A percentile compares a stretch with the other conserved stretches of the same genome.
Evolutionary conservation across 2,113 vertebrate genomes (phyloP).

Genomic region (Gambusia holbrooki): DNA sequence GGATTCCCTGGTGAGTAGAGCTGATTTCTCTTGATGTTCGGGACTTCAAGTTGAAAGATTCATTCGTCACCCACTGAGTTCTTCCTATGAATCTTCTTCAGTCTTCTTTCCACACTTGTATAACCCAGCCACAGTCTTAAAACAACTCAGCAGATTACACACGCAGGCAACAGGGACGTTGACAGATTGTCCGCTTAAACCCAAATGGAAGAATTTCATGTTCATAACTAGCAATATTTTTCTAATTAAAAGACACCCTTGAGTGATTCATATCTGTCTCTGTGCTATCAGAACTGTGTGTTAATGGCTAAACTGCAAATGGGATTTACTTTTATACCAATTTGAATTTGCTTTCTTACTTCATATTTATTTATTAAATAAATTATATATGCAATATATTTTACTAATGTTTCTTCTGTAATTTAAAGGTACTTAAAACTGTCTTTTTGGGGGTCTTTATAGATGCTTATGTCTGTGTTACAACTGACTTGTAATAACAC

Average conservation of each 20-base stretch:
- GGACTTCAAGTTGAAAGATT: slow-evolving; percentile 58
- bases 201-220: slow-evolving; percentile 22
- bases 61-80: slow-evolving; percentile 61
- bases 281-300: not conserved
- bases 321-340: not conserved
- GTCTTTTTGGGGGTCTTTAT: not conserved
- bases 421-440: not conserved
- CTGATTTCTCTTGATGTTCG: slow-evolving; percentile 70
- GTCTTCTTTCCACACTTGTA: slow-evolving; percentile 54
- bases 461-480: not conserved
- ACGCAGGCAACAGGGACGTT: slow-evolving; percentile 32
- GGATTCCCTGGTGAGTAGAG: slow-evolving; percentile 42
- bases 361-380: not conserved
- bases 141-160: slow-evolving; percentile 37
- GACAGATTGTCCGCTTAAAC: slow-evolving; percentile 14
- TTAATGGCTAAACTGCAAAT: slow-evolving; percentile 2
- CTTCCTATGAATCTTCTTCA: slow-evolving; percentile 59
- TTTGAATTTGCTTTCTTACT: not conserved
- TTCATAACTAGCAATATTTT: slow-evolving; percentile 17
- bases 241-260: slow-evolving; percentile 4
- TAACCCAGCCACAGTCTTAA: slow-evolving; percentile 37
- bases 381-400: not conserved
- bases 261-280: not conserved
- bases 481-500: not conserved
- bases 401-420: not conserved